Conservation (phyloP, 1,140 invertebrate genomes). For the Matsumurasca onukii region DNA sequence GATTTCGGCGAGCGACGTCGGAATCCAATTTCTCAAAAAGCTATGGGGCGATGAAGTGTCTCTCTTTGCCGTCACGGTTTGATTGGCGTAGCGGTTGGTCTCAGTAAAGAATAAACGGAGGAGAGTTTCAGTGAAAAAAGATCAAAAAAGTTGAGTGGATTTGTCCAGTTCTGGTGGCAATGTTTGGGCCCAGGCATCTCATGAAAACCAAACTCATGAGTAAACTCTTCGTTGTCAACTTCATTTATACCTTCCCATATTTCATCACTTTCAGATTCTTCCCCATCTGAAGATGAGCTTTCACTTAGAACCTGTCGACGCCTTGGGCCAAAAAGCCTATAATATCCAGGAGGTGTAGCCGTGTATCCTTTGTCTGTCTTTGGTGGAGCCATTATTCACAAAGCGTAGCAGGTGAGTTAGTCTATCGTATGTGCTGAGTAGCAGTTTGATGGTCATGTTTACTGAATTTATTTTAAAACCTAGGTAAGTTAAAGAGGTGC, state of each 20-base stretch:
- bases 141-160: slow-evolving; percentile 7
- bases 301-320: not conserved
- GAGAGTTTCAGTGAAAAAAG: slow-evolving; percentile 2
- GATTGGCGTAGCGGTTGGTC: slow-evolving; percentile 3
- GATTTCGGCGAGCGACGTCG: not conserved
- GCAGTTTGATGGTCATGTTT: not conserved
- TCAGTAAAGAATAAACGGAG: not conserved
- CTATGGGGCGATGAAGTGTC: not conserved
- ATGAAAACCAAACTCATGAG: not conserved
- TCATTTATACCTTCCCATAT: not conserved
- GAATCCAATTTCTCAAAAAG: not conserved
- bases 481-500: no score
- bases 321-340: not conserved
- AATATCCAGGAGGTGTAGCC: not conserved
- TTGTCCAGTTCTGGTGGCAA: not conserved
- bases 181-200: not conserved
- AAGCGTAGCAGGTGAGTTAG: not conserved
- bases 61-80: not conserved
- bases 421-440: not conserved
- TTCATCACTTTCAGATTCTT: not conserved
- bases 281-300: not conserved
- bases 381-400: not conserved
- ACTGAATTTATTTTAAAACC: no score
- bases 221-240: not conserved
- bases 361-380: no score